phyloP scores from a whole-genome alignment of 1,140 invertebrate genomes.

The Orius insidiosus region DNA sequence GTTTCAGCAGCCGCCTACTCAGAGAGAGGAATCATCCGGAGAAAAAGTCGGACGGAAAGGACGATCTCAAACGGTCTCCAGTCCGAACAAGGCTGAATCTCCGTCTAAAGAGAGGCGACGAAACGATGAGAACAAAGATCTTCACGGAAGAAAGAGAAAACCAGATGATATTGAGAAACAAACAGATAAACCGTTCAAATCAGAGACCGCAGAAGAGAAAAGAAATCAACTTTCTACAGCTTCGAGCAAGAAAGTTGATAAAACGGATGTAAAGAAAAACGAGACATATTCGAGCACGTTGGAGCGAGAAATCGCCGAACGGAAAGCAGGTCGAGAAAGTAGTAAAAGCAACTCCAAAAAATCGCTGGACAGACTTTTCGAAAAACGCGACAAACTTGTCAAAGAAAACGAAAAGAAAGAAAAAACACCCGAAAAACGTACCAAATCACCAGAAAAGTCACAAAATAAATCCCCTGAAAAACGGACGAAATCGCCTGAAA shows the following conservation, averaged over 20 bases:
- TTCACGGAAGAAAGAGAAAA: constrained; percentile 24
- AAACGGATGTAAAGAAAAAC: constrained; percentile 24
- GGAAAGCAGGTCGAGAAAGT: constrained; percentile 16
- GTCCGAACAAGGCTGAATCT: constrained; percentile 12
- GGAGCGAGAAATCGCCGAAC: constrained; percentile 20
- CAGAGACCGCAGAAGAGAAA: constrained; percentile 23
- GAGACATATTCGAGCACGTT: constrained; percentile 14
- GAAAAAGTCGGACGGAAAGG: constrained; percentile 19
- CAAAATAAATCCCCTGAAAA: too few relatives aligned
- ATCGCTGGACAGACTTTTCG: constrained; percentile 19
- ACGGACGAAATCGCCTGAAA: constrained; percentile 15
- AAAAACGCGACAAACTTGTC: constrained; percentile 19
- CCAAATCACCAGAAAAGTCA: constrained; percentile 3
- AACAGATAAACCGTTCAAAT: constrained; percentile 15
- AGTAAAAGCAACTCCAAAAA: constrained; percentile 18
- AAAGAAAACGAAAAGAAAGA: constrained; percentile 17
- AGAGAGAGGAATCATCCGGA: constrained; percentile 48
- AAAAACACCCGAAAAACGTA: not conserved
- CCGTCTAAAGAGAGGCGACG: constrained; percentile 3
- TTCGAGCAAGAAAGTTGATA: constrained; percentile 52
- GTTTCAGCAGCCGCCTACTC: constrained; percentile 49
- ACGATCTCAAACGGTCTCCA: constrained; percentile 10
- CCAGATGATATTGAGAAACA: constrained; percentile 20
- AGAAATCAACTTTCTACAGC: constrained; percentile 30
- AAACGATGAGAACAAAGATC: constrained; percentile 8